These are phyloP conservation scores for Caerostris darwini DNA, from an alignment of 1,140 invertebrate genomes.

Conservation along the genomic window DNA sequence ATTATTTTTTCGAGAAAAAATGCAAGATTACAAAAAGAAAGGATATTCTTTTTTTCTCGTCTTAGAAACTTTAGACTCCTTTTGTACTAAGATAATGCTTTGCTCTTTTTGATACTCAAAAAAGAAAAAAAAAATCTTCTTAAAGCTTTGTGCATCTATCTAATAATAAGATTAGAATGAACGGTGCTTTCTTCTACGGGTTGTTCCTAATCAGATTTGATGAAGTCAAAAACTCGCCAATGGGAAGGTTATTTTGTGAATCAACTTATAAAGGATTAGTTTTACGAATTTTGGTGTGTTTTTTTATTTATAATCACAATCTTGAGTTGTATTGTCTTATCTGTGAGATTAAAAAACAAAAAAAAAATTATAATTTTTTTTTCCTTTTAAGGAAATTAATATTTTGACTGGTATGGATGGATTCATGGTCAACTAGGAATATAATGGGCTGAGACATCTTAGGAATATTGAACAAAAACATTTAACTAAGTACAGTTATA, in stretches of 20 bases:
- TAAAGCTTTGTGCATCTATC: constrained; percentile 1
- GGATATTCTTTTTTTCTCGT: background rate
- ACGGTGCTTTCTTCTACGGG: background rate
- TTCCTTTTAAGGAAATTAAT: no score
- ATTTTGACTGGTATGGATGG: no score
- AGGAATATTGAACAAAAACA: no score
- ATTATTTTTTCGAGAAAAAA: background rate
- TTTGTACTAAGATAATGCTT: constrained; percentile 14
- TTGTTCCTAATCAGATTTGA: constrained; percentile 15
- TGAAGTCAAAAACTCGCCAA: constrained; percentile 4
- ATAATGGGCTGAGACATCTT: no score
- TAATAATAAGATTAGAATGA: constrained; percentile 37
- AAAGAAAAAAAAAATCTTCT: background rate
- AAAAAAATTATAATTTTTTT: no score
- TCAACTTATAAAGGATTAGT: constrained; percentile 7
- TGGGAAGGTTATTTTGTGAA: constrained; percentile 21
- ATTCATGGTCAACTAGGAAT: no score
- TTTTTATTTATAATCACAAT: background rate
- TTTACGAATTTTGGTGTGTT: background rate
- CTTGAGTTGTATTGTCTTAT: background rate
- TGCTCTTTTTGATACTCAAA: constrained; percentile 17
- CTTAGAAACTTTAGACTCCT: constrained; percentile 10
- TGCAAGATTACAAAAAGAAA: background rate
- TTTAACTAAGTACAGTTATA: no score
- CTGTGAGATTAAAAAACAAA: background rate